phyloP scores from a whole-genome alignment of 2,888 invertebrate genomes.

The Clunio marinus region DNA sequence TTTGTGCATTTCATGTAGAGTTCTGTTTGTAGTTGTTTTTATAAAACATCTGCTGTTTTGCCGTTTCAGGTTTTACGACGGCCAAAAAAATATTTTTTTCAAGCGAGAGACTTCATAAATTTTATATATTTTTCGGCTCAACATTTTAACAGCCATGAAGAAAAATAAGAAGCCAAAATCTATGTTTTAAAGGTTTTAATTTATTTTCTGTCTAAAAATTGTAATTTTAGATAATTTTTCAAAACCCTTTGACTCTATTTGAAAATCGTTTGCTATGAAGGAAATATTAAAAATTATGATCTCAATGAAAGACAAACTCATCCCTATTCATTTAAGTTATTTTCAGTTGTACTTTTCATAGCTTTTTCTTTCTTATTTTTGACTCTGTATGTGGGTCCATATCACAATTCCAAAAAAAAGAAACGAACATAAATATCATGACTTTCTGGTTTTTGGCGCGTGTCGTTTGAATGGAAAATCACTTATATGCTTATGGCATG shows the following conservation, averaged over 20 bases:
- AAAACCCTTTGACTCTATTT: neutral
- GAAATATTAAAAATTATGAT: constrained; percentile 7
- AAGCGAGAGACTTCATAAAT: constrained; percentile 27
- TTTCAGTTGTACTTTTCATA: constrained; percentile 16
- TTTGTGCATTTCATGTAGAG: constrained; percentile 37
- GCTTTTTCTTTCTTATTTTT: neutral
- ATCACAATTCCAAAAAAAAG: no score
- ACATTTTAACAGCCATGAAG: neutral
- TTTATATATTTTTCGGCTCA: neutral
- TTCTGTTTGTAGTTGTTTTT: constrained; percentile 30
- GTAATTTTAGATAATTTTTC: neutral
- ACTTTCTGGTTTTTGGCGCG: constrained; percentile 37
- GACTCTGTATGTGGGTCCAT: no score
- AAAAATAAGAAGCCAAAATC: neutral
- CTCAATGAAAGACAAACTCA: constrained; percentile 2
- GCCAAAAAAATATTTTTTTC: constrained; percentile 32
- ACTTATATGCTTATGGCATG: constrained; percentile 39
- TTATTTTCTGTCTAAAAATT: neutral
- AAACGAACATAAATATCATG: no score
- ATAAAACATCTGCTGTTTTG: constrained; percentile 38
- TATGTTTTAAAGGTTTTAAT: neutral
- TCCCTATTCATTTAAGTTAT: neutral
- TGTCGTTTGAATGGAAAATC: constrained; percentile 39
- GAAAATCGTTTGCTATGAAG: neutral
- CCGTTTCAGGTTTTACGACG: constrained; percentile 37